phyloP scores from a whole-genome alignment of 1,140 invertebrate genomes.

The Bombyx mori region ASM3026992v2 NC_085126.1:6313001-6313500 shows the following conservation, averaged over 20 bases:
- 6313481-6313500: slow-evolving; percentile 4
- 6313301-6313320: slow-evolving; percentile 7
- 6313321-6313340: neutral
- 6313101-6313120: slow-evolving; percentile 3
- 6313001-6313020: no score
- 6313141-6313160: neutral
- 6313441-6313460: no score
- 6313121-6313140: neutral
- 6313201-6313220: neutral
- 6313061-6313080: no score
- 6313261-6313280: slow-evolving; percentile 21
- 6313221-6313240: neutral
- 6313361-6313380: neutral
- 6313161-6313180: neutral
- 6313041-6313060: no score
- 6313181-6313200: neutral
- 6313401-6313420: no score
- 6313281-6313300: slow-evolving; percentile 22
- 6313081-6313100: neutral
- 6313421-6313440: no score
- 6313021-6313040: no score
- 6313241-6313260: neutral
- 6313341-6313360: neutral
- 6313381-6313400: neutral
- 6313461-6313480: neutral